Conservation (phyloP, 2,888 invertebrate species). For the Cryptus armator region DNA sequence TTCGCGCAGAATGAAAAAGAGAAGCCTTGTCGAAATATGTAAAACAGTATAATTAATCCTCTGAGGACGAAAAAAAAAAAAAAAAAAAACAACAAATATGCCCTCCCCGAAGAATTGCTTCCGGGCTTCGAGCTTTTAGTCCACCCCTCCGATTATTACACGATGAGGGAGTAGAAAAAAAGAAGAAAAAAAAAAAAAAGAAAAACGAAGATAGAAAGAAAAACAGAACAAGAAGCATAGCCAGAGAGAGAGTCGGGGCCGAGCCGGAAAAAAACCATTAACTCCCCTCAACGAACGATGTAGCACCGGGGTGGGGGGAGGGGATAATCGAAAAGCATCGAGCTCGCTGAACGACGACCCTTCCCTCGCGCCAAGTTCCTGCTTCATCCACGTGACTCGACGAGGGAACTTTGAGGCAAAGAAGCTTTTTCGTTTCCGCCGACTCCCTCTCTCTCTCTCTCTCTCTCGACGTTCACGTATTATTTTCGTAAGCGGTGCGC, state of each 20-base stretch:
- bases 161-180: slow-evolving; percentile 38
- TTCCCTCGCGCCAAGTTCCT: slow-evolving; percentile 40
- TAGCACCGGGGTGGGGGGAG: slow-evolving; percentile 59
- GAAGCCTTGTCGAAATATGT: slow-evolving; percentile 28
- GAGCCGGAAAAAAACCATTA: slow-evolving; percentile 72
- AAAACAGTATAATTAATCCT: slow-evolving; percentile 56
- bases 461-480: slow-evolving; percentile 51
- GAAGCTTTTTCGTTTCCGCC: slow-evolving; percentile 10
- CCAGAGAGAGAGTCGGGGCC: slow-evolving; percentile 38
- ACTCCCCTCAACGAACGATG: slow-evolving; percentile 68
- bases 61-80: slow-evolving; percentile 13
- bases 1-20: neutral
- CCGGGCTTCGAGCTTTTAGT: slow-evolving; percentile 55
- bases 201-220: slow-evolving; percentile 5
- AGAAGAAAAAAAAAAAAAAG: neutral
- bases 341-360: slow-evolving; percentile 50
- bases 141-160: slow-evolving; percentile 57
- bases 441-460: neutral
- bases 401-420: neutral
- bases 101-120: slow-evolving; percentile 44
- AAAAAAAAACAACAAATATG: slow-evolving; percentile 16
- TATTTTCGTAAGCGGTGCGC: slow-evolving; percentile 60
- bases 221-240: slow-evolving; percentile 23
- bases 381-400: slow-evolving; percentile 34
- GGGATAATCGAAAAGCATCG: slow-evolving; percentile 74